phyloP scores from a whole-genome alignment of 2,797 vertebrate species.

The Eidolon dupreanum region DNA sequence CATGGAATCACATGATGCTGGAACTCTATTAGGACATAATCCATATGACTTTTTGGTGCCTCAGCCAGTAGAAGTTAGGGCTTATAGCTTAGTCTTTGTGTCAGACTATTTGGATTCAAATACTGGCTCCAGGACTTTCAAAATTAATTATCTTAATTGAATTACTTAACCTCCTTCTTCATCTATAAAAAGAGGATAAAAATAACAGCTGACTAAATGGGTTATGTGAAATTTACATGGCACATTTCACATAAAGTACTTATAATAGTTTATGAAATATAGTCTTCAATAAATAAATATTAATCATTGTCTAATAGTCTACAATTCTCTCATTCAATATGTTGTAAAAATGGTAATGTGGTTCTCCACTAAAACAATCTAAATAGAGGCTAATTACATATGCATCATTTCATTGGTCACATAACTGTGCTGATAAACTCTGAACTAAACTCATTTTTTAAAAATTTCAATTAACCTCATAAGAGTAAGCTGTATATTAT shows the following conservation, averaged over 20 bases:
- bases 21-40: not conserved
- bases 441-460: not conserved
- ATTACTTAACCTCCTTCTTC: not conserved
- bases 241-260: not conserved
- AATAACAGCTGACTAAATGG: not conserved
- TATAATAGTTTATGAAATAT: not conserved
- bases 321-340: not conserved
- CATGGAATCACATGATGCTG: not conserved
- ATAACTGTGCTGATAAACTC: not conserved
- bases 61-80: not conserved
- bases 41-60: not conserved
- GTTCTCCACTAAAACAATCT: not conserved
- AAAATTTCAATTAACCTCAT: not conserved
- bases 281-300: conserved; percentile 4
- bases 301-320: not conserved
- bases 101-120: conserved; percentile 11
- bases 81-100: not conserved
- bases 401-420: not conserved
- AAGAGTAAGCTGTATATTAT: not conserved
- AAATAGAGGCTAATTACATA: not conserved
- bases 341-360: not conserved
- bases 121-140: not conserved
- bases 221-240: not conserved
- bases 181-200: not conserved
- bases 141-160: conserved; percentile 36